These are phyloP conservation scores for Antheraea pernyi DNA, from an alignment of 1,140 invertebrate species.

Conservation along the genomic window DNA sequence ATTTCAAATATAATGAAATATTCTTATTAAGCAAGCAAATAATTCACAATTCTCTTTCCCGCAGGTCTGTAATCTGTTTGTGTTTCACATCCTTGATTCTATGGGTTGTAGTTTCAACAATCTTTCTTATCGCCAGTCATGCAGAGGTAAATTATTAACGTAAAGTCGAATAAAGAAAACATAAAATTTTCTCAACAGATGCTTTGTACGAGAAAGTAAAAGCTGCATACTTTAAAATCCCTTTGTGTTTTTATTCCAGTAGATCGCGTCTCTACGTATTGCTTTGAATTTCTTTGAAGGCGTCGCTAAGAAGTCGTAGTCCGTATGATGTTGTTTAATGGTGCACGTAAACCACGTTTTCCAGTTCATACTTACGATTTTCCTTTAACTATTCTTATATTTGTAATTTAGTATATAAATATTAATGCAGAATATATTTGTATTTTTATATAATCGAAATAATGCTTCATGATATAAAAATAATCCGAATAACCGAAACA, in stretches of 20 bases:
- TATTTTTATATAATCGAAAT: no score
- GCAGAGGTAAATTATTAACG: slow-evolving; percentile 56
- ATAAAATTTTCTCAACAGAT: neutral
- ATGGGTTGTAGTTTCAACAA: slow-evolving; percentile 69
- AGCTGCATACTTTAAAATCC: slow-evolving; percentile 16
- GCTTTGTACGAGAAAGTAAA: slow-evolving; percentile 15
- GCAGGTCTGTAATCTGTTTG: slow-evolving; percentile 70
- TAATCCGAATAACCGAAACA: no score
- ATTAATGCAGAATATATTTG: no score
- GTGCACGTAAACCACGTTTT: neutral
- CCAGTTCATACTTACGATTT: neutral
- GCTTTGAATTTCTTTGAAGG: slow-evolving; percentile 27
- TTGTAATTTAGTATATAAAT: neutral
- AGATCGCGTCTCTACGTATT: slow-evolving; percentile 26
- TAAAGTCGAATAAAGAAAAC: neutral
- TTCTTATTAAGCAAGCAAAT: no score
- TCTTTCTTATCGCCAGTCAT: slow-evolving; percentile 77
- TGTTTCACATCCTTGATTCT: slow-evolving; percentile 69
- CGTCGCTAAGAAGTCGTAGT: slow-evolving; percentile 9
- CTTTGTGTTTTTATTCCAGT: slow-evolving; percentile 18
- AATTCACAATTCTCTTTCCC: slow-evolving; percentile 21
- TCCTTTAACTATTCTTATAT: neutral
- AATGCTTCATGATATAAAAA: no score
- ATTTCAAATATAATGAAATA: no score
- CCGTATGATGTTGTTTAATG: neutral